Evolutionary conservation across 1,140 invertebrate genomes (phyloP).

Genomic region (Adelges cooleyi): DNA sequence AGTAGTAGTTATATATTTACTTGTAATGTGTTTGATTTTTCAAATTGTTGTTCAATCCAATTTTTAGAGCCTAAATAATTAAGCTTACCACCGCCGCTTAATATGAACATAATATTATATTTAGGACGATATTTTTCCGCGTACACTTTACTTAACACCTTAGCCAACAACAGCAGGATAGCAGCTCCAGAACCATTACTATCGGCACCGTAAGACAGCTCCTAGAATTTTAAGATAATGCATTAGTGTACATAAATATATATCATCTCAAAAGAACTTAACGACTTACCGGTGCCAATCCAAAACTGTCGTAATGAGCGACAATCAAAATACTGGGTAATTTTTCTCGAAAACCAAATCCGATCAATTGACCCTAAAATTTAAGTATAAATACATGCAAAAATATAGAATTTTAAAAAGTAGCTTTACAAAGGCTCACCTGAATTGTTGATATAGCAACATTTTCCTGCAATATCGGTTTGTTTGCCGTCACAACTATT

Average conservation of each 20-base stretch:
- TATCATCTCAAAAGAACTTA: neutral
- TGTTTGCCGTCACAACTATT: slow-evolving; percentile 59
- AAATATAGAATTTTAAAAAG: neutral
- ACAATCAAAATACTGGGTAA: slow-evolving; percentile 77
- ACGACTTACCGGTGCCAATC: slow-evolving; percentile 69
- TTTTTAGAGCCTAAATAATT: slow-evolving; percentile 95
- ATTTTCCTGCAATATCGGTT: slow-evolving; percentile 58
- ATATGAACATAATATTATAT: slow-evolving; percentile 79
- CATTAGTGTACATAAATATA: slow-evolving; percentile 4
- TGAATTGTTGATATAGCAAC: slow-evolving; percentile 64
- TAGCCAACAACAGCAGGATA: slow-evolving; percentile 73
- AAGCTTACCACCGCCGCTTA: slow-evolving; percentile 84
- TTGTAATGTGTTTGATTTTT: slow-evolving; percentile 39
- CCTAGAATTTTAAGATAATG: slow-evolving; percentile 42
- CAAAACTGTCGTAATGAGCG: slow-evolving; percentile 86
- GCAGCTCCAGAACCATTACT: slow-evolving; percentile 89
- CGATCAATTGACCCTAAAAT: slow-evolving; percentile 76
- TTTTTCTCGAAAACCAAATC: slow-evolving; percentile 64
- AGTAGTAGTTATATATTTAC: slow-evolving; percentile 3
- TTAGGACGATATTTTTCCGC: slow-evolving; percentile 67
- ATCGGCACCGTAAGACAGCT: slow-evolving; percentile 72
- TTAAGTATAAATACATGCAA: neutral
- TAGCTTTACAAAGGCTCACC: slow-evolving; percentile 34
- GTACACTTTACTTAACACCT: slow-evolving; percentile 87
- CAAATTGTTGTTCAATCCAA: slow-evolving; percentile 88